phyloP scores from a whole-genome alignment of 2,797 vertebrate species.

The Melanotaenia parkinsoni region DNA sequence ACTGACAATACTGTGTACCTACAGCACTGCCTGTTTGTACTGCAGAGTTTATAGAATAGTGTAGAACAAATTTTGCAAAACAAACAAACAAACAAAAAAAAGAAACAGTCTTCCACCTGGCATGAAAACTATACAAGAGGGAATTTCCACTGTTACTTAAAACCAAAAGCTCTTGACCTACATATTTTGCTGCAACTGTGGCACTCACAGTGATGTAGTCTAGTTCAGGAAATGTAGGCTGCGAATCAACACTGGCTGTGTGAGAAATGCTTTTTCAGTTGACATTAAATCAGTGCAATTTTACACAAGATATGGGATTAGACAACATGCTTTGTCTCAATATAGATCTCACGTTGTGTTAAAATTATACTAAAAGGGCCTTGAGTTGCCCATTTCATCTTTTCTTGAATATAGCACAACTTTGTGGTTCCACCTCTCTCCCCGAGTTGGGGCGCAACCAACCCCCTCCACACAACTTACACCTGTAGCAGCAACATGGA shows the following conservation, averaged over 20 bases:
- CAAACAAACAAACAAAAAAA: slow-evolving; percentile 8
- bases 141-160: slow-evolving; percentile 72
- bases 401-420: too few relatives aligned
- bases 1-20: not conserved
- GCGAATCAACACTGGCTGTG: slow-evolving; percentile 21
- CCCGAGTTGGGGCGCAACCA: too few relatives aligned
- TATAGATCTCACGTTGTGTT: too few relatives aligned
- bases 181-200: slow-evolving; percentile 56
- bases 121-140: slow-evolving; percentile 47
- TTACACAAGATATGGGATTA: too few relatives aligned
- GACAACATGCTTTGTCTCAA: too few relatives aligned
- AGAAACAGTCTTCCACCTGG: slow-evolving; percentile 36
- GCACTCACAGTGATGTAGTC: slow-evolving; percentile 29
- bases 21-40: not conserved
- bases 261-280: slow-evolving; percentile 11
- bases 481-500: too few relatives aligned
- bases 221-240: slow-evolving; percentile 43
- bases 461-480: too few relatives aligned
- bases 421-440: too few relatives aligned
- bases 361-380: too few relatives aligned
- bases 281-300: too few relatives aligned
- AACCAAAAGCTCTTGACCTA: slow-evolving; percentile 77
- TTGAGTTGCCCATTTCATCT: too few relatives aligned
- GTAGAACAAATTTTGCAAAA: not conserved
- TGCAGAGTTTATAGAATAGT: not conserved